phyloP scores from a whole-genome alignment of 2,888 invertebrate species.

The Gasteruption jaculator region DNA sequence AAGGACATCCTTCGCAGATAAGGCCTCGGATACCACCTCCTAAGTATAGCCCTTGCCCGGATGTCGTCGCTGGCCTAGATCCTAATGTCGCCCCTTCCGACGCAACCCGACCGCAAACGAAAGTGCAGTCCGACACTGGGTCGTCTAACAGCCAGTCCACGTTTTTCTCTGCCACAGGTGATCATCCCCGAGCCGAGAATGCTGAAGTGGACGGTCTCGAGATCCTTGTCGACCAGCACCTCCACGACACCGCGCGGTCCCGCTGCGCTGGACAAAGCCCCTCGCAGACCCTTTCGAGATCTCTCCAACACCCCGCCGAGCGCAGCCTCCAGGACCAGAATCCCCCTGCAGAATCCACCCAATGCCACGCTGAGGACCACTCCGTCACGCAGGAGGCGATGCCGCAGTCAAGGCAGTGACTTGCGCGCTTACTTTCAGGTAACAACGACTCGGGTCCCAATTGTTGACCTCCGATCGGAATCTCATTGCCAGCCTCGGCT shows the following conservation, averaged over 20 bases:
- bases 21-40: too few species aligned
- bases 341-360: not conserved
- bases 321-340: conserved; percentile 24
- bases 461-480: too few species aligned
- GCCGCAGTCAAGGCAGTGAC: conserved; percentile 46
- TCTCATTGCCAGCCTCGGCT: too few species aligned
- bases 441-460: too few species aligned
- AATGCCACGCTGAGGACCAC: conserved; percentile 24
- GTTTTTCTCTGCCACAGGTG: conserved; percentile 3
- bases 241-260: conserved; percentile 46
- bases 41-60: too few species aligned
- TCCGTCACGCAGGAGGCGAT: conserved; percentile 40
- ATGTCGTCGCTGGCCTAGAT: too few species aligned
- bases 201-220: conserved; percentile 51
- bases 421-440: conserved; percentile 47
- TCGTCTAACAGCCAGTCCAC: not conserved
- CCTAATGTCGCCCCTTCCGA: too few species aligned
- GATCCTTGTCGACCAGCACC: conserved; percentile 45
- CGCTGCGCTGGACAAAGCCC: conserved; percentile 30
- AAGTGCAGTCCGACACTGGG: too few species aligned
- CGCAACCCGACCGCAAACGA: too few species aligned
- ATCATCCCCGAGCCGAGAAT: too few species aligned
- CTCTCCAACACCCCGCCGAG: conserved; percentile 48
- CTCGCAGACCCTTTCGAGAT: conserved; percentile 45
- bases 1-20: too few species aligned